Evolutionary conservation across 2,113 vertebrate species (phyloP).

Genomic region (Vulpes lagopus): DNA sequence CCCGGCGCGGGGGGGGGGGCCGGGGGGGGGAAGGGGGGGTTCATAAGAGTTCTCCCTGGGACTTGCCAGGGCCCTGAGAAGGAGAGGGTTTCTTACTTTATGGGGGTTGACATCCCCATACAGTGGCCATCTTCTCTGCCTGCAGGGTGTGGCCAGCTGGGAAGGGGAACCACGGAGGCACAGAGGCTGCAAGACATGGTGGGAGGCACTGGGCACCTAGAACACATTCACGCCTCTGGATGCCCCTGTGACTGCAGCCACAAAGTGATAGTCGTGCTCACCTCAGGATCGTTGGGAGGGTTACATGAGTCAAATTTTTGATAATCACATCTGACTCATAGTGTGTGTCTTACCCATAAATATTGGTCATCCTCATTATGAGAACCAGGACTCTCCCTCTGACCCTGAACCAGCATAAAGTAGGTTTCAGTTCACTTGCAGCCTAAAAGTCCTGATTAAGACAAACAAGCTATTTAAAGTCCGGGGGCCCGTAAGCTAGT

Average conservation of each 20-base stretch:
- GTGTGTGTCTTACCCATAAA: background rate
- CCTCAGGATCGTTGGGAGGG: background rate
- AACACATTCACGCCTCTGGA: accelerated
- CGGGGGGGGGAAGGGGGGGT: background rate
- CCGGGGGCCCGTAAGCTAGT: background rate
- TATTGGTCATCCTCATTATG: background rate
- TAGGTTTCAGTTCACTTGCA: background rate
- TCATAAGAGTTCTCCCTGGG: background rate
- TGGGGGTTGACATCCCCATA: background rate
- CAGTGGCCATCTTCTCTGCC: background rate
- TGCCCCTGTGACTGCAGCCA: accelerated
- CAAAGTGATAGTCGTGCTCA: accelerated
- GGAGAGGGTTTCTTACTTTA: background rate
- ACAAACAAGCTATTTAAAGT: background rate
- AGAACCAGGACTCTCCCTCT: background rate
- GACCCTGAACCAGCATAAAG: background rate
- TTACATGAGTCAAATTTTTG: background rate
- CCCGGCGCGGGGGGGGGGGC: accelerated
- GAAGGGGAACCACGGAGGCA: background rate
- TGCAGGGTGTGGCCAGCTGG: background rate
- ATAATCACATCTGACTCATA: background rate
- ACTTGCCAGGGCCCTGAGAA: background rate
- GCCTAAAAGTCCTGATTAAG: too few species aligned
- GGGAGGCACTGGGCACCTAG: accelerated
- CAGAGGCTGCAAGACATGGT: background rate